These are phyloP conservation scores for Tenthredo mesomela DNA, from an alignment of 2,888 invertebrate genomes.

Conservation along the genomic window DNA sequence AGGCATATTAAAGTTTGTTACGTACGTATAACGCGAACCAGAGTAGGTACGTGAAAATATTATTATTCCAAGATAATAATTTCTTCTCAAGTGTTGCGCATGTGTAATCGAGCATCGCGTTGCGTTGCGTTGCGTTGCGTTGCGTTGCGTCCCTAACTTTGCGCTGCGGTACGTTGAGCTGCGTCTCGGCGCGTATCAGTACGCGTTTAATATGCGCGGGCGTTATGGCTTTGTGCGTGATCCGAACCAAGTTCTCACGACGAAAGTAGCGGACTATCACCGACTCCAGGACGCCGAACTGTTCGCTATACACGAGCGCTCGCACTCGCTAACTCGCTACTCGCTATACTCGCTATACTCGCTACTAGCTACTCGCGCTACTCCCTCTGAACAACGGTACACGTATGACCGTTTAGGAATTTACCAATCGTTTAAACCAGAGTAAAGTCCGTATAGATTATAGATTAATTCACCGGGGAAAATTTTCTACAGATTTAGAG, in stretches of 20 bases:
- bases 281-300: slow-evolving; percentile 24
- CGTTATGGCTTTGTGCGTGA: slow-evolving; percentile 71
- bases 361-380: background rate
- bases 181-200: slow-evolving; percentile 48
- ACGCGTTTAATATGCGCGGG: slow-evolving; percentile 73
- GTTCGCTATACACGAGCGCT: slow-evolving; percentile 5
- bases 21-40: slow-evolving; percentile 9
- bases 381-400: slow-evolving; percentile 62
- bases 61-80: slow-evolving; percentile 30
- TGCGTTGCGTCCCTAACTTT: background rate
- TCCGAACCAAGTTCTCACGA: slow-evolving; percentile 74
- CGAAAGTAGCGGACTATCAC: slow-evolving; percentile 46
- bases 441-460: slow-evolving; percentile 52
- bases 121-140: slow-evolving; percentile 17
- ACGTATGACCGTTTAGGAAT: slow-evolving; percentile 62
- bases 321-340: background rate
- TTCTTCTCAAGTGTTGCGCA: slow-evolving; percentile 63
- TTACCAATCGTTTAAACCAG: slow-evolving; percentile 62
- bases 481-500: background rate
- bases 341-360: too few species aligned
- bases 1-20: slow-evolving; percentile 6
- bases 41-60: slow-evolving; percentile 44
- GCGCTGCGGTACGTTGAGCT: slow-evolving; percentile 27
- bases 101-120: slow-evolving; percentile 61
- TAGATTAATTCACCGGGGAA: background rate